These are phyloP conservation scores for Artibeus lituratus DNA, from an alignment of 2,797 vertebrate genomes.

Conservation along the genomic window DNA sequence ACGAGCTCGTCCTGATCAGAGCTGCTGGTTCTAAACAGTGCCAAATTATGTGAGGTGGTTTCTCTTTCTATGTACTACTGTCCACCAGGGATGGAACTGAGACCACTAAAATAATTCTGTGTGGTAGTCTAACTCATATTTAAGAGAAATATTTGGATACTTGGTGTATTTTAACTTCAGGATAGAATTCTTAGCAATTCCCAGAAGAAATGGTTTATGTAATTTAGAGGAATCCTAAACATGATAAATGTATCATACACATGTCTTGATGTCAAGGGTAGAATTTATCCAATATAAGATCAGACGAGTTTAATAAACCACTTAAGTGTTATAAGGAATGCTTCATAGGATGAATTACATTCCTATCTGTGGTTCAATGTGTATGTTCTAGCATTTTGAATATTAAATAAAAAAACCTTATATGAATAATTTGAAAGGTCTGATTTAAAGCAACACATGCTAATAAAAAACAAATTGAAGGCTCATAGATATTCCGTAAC, in stretches of 20 bases:
- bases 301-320: conserved; percentile 83
- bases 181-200: conserved; percentile 60
- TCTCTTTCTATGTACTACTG: conserved; percentile 58
- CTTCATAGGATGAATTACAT: conserved; percentile 80
- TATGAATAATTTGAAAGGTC: conserved; percentile 81
- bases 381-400: conserved; percentile 78
- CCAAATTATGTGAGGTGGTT: conserved; percentile 60
- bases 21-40: conserved; percentile 32
- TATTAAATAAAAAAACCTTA: conserved; percentile 80
- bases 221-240: conserved; percentile 78
- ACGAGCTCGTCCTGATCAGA: conserved; percentile 51
- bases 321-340: conserved; percentile 81
- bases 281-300: conserved; percentile 80
- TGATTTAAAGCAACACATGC: conserved; percentile 84
- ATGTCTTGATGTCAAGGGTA: conserved; percentile 76
- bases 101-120: conserved; percentile 68
- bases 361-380: conserved; percentile 78
- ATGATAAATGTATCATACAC: conserved; percentile 78
- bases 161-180: conserved; percentile 70
- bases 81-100: conserved; percentile 61
- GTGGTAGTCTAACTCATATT: conserved; percentile 72
- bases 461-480: conserved; percentile 83
- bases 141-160: conserved; percentile 79
- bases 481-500: conserved; percentile 73
- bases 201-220: conserved; percentile 73